A percentile compares a stretch with the other conserved stretches of the same genome.
Conservation (phyloP, 1,140 invertebrate genomes). For the Phortica variegata region DNA sequence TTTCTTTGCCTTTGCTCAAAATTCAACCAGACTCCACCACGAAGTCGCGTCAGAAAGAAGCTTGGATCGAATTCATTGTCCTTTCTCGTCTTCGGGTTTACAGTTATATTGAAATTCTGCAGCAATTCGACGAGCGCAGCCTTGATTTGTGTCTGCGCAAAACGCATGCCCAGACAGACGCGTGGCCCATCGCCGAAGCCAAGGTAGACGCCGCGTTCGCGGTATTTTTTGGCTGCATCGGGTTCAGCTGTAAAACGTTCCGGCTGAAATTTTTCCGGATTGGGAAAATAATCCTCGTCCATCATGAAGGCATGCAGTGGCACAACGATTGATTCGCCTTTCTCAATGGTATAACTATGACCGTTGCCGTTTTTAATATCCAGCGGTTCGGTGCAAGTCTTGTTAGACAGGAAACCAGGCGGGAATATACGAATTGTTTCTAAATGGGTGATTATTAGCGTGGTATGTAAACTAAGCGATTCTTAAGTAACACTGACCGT, state of each 20-base stretch:
- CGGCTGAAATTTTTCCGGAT: conserved; percentile 72
- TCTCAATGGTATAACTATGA: conserved; percentile 28
- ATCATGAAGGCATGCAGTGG: conserved; percentile 61
- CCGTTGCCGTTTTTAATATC: conserved; percentile 38
- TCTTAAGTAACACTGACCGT: conserved; percentile 22
- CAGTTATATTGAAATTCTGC: conserved; percentile 29
- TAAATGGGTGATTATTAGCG: conserved; percentile 3
- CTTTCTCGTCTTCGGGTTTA: conserved; percentile 38
- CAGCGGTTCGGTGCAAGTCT: conserved; percentile 34
- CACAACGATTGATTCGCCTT: conserved; percentile 60
- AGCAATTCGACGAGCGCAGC: conserved; percentile 37
- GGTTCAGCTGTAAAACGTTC: conserved; percentile 60
- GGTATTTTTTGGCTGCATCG: conserved; percentile 30
- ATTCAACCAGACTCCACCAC: conserved; percentile 31
- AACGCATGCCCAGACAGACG: conserved; percentile 44
- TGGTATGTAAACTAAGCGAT: no score
- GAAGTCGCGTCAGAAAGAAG: conserved; percentile 3
- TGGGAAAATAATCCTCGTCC: conserved; percentile 66
- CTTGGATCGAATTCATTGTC: conserved; percentile 30
- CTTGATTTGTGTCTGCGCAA: conserved; percentile 41
- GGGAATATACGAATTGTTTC: conserved; percentile 35
- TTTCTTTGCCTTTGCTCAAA: conserved; percentile 13
- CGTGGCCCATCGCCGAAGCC: conserved; percentile 43
- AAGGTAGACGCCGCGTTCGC: conserved; percentile 31
- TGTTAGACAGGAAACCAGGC: conserved; percentile 13